Base-by-base conservation (phyloP, 2,888 invertebrate genomes). In the Dryobota labecula region DNA sequence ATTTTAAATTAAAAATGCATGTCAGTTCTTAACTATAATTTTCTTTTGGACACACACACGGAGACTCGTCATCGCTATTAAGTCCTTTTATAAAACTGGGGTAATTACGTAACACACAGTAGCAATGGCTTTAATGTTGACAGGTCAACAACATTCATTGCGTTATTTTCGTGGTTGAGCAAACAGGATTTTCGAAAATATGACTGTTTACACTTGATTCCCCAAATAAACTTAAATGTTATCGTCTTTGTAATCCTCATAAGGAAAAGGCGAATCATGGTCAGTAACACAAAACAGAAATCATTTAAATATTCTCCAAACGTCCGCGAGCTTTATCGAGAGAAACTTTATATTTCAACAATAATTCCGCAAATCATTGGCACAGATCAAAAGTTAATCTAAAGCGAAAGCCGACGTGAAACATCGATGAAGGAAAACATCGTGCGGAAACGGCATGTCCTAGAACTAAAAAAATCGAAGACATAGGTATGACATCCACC, bases 341-440 rank as follows among this genome's bases (percentile, higher is more conserved):
- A 57, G 73, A 76, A 84, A 82, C 60, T 82, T 69, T 20, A 57
- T 54, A 45, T 41, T 70, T 65, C 41, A 61, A 53, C 41, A 62
- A 76, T 58, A 13, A 61, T 76, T 80, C 27, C 7, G 38, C 76
- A 51, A 60, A 82, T 81, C 79, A 80, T 72, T 76, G 66, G 49
- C 67, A 76, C 45, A 70, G 47, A 79, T 76, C 76, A 76, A 67
- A 76, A 71, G 11, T 38, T 11, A 49, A 70, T 36, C 24, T 79
- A 84, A 89, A 89, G 71, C 87, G 88, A 91, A 91, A 91, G 87
- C 86, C 78, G 13, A 64, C 69, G 67, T 70, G 80, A n/a, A 47
- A 47, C n/a, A n/a, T 47, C 47, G n/a, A 47, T n/a, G n/a, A n/a
- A 9, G 9, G 47, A 47, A 45, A 20, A 9, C n/a, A n/a, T n/a